Evolutionary conservation across 2,797 vertebrate species (phyloP).

Genomic region (Phaenicophaeus curvirostris): DNA sequence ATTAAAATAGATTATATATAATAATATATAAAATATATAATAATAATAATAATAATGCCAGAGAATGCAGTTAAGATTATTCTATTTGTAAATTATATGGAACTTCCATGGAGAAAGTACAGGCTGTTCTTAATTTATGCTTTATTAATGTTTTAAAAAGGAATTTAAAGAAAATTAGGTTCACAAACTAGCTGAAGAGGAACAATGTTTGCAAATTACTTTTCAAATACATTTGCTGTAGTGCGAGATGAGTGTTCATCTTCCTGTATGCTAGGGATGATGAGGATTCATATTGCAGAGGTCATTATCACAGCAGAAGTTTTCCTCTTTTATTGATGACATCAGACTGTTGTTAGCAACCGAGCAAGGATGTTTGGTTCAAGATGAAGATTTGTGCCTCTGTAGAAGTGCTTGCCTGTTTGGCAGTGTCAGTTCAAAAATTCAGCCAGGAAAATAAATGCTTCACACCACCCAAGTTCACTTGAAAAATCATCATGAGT

Average conservation of each 20-base stretch:
- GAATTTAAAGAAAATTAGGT: neutral
- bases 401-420: neutral
- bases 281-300: neutral
- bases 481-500: neutral
- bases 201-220: neutral
- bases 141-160: neutral
- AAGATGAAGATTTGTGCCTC: neutral
- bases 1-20: no score
- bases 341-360: neutral
- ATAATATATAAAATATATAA: no score
- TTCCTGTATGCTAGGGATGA: neutral
- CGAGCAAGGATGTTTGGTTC: neutral
- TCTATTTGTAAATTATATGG: neutral
- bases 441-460: neutral
- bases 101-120: neutral
- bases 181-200: neutral
- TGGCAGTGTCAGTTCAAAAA: neutral
- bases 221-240: neutral
- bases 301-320: neutral
- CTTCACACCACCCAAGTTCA: neutral
- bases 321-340: neutral
- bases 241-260: neutral
- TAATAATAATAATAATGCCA: neutral
- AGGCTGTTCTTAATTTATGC: neutral
- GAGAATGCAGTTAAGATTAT: neutral